A percentile compares a stretch with the other conserved stretches of the same genome.
Conservation (phyloP, 2,888 invertebrate species). For the Actias luna region DNA sequence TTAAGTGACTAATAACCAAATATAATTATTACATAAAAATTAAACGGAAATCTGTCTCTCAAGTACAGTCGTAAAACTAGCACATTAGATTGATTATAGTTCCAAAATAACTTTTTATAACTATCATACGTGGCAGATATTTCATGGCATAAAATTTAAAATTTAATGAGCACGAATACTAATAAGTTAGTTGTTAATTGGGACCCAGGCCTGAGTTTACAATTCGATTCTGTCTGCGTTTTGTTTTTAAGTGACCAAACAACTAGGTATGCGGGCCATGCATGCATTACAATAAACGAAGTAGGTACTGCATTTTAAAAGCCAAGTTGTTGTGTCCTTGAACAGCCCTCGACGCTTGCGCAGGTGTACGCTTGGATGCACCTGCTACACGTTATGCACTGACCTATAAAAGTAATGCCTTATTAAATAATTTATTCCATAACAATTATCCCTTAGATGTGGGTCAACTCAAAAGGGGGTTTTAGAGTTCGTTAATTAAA, state of each 20-base stretch:
- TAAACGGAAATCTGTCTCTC: too few relatives aligned
- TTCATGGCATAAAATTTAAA: background rate
- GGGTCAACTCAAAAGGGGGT: constrained; percentile 70
- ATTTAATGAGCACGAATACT: background rate
- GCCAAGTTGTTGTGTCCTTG: constrained; percentile 56
- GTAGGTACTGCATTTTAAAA: constrained; percentile 11
- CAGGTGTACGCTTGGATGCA: constrained; percentile 69
- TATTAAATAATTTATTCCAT: constrained; percentile 72
- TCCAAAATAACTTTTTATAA: background rate
- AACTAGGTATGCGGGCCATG: constrained; percentile 3
- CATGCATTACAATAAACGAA: constrained; percentile 10
- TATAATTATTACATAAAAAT: too few relatives aligned
- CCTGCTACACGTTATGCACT: constrained; percentile 72
- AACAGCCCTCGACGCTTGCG: constrained; percentile 56
- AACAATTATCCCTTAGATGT: constrained; percentile 73
- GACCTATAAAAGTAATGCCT: constrained; percentile 77
- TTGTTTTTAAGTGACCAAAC: constrained; percentile 8
- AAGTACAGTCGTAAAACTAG: too few relatives aligned
- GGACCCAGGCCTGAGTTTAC: background rate
- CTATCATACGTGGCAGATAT: background rate
- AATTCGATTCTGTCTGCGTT: background rate
- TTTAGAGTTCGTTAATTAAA: constrained; percentile 38
- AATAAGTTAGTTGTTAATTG: background rate
- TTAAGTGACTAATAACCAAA: too few relatives aligned
- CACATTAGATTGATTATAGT: too few relatives aligned